Base-by-base conservation (phyloP, 1,140 invertebrate species). In the Drosophila miranda region DNA sequence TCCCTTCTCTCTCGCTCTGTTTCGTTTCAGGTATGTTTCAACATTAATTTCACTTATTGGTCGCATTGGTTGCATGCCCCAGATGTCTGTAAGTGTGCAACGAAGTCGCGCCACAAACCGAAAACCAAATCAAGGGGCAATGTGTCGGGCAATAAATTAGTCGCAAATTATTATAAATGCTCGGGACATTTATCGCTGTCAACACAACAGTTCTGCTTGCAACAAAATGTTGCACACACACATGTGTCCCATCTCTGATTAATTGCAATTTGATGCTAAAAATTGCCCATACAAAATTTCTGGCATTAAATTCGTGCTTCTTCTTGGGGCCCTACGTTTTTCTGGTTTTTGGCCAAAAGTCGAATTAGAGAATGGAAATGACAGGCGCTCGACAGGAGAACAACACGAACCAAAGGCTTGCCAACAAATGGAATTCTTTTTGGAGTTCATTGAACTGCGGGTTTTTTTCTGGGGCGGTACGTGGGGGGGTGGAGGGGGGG, bases 211-310 rank as follows among this genome's bases (percentile, higher is more conserved):
- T 44, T 56, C 19, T 58, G 42, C 66, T 68, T 50, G 82, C 28
- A 58, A 78, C 71, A 45, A 46, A 74, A 57, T 68, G 64, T 56
- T 68, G 64, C 62, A 56, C 62, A 26, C 23, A 26, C 19, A 19
- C 19, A 19, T 2, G 19, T 16, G 16, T 16, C 16, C 16, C 16
- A 16, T 19, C 19, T 19, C 62, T 75, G 82, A 86, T 87, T 86
- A 86, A 86, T 86, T 86, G 74, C 81, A 71, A 86, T 86, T 86
- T 87, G 74, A 86, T 87, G 81, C 81, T 86, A 86, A 86, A 84
- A 87, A 86, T 86, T 84, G 81, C 73, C 9, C 14, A 9, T n/a
- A 64, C 43, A 34, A 43, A 41, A 23, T 45, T 16, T 68, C 67
- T 75, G 76, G 63, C 57, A 64, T 69, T 67, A 60, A 58, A 70